These are phyloP conservation scores for Leucania comma DNA, from an alignment of 2,888 invertebrate species.

Conservation along the genomic window DNA sequence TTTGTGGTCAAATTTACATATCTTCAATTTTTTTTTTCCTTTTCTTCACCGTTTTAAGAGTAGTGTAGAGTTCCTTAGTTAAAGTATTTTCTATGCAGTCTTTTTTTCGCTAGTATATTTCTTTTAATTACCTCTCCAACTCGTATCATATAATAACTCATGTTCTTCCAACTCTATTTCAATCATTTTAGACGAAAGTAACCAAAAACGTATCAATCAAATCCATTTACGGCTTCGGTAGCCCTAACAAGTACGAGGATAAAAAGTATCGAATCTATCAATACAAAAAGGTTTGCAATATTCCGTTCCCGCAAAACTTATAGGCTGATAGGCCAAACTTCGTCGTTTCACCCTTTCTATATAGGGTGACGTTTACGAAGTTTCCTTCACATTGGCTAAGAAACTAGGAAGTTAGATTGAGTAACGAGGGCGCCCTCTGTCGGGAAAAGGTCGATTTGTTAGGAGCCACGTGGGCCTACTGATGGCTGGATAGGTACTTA, in stretches of 20 bases:
- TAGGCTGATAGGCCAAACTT: conserved; percentile 53
- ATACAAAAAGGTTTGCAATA: conserved; percentile 29
- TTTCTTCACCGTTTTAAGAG: no score
- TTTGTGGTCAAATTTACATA: no score
- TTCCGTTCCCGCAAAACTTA: conserved; percentile 41
- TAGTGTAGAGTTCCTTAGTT: neutral
- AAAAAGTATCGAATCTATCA: conserved; percentile 41
- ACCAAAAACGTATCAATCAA: conserved; percentile 7
- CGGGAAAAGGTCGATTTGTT: conserved; percentile 77
- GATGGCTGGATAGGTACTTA: conserved; percentile 73
- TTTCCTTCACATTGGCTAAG: conserved; percentile 65
- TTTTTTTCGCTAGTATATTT: neutral
- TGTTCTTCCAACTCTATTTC: neutral
- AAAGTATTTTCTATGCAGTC: neutral
- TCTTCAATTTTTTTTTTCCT: no score
- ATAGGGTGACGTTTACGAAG: conserved; percentile 63
- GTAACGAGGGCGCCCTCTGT: conserved; percentile 70
- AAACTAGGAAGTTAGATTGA: conserved; percentile 71
- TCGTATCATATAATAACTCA: neutral
- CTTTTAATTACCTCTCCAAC: neutral
- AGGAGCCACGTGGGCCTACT: conserved; percentile 70
- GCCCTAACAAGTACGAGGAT: conserved; percentile 13
- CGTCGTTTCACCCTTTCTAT: conserved; percentile 65
- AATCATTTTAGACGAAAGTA: conserved; percentile 1
- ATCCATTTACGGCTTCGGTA: conserved; percentile 17